Base-by-base conservation (phyloP, 1,140 invertebrate genomes). In the Conus betulinus region DNA sequence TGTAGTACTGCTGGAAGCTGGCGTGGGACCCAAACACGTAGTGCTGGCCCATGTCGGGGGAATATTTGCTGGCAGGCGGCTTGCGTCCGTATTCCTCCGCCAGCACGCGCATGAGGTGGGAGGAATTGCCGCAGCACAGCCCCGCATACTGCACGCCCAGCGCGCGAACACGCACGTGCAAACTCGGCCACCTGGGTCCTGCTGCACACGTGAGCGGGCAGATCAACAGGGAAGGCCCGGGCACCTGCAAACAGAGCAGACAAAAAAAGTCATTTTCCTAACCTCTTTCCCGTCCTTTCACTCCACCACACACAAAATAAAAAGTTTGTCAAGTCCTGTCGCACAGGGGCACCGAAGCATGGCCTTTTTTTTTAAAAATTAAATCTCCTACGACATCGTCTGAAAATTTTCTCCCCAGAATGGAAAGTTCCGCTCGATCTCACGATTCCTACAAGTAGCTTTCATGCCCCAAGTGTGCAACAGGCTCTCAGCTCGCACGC, bases 141-240 rank as follows among this genome's bases (percentile, higher is more conserved):
- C 94, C 94, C 6, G 94, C 90, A 85, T 94, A 95, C 79, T 94
- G 91, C 0, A 94, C 88, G 3, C 94, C 94, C 13, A 93, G 84
- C 25, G 92, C 90, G 84, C 91, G 93, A 39, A 39, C 90, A 91
- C 4, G 92, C 88, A 71, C 91, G 60, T 13, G 92, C 94, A 89
- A 94, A 94, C 51, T 92, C 82, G 51, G 25, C 78, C 25, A 94
- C 90, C n/a, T 94, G 83, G 4, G 88, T 88, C 20, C 91, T 51
- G 53, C 91, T 90, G 84, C 91, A 92, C 4, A 85, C n/a, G 13
- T 89, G 91, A 1, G 88, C 90, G 6, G 92, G 90, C 3, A 94
- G 85, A 76, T 93, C 92, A 39, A 83, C 71, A 0, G 93, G 93
- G 81, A 93, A 94, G 1, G 90, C 87, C 15, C 74, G 57, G 17